A percentile compares a stretch with the other conserved stretches of the same genome.
phyloP scores from a whole-genome alignment of 2,888 invertebrate species.

The Ethmia dodecea region DNA sequence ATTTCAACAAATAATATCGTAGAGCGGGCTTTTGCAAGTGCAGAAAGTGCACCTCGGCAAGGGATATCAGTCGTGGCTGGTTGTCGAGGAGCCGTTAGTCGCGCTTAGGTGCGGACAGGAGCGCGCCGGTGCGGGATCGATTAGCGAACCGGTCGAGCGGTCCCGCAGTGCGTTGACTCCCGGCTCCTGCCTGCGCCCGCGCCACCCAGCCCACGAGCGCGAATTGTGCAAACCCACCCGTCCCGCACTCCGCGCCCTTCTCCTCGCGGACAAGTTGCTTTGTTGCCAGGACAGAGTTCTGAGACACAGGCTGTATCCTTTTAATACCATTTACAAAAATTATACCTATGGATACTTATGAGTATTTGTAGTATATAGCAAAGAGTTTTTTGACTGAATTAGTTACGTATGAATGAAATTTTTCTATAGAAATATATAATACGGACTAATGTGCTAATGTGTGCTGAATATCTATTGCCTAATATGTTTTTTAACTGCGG shows the following conservation, averaged over 20 bases:
- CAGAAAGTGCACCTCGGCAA: conserved; percentile 24
- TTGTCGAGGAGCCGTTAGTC: conserved; percentile 65
- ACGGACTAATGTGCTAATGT: no score
- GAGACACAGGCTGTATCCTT: no score
- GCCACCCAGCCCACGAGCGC: conserved; percentile 27
- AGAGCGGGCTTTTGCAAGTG: no score
- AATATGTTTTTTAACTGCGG: no score
- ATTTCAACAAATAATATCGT: no score
- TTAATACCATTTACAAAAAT: no score
- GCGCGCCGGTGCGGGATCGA: conserved; percentile 66
- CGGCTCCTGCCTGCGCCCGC: conserved; percentile 45
- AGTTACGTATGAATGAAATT: no score
- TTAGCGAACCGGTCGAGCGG: conserved; percentile 32
- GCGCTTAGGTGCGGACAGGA: conserved; percentile 67
- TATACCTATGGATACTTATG: no score
- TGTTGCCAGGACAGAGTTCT: conserved; percentile 17
- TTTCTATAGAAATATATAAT: no score
- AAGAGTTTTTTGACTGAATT: no score
- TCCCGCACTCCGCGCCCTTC: conserved; percentile 10
- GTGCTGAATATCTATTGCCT: no score
- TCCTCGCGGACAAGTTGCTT: conserved; percentile 18
- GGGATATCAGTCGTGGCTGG: conserved; percentile 37
- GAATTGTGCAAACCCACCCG: conserved; percentile 15
- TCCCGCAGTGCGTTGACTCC: conserved; percentile 68
- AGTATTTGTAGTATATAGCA: no score